Evolutionary conservation across 2,888 invertebrate genomes (phyloP).

Genomic region (Nemurella pictetii): DNA sequence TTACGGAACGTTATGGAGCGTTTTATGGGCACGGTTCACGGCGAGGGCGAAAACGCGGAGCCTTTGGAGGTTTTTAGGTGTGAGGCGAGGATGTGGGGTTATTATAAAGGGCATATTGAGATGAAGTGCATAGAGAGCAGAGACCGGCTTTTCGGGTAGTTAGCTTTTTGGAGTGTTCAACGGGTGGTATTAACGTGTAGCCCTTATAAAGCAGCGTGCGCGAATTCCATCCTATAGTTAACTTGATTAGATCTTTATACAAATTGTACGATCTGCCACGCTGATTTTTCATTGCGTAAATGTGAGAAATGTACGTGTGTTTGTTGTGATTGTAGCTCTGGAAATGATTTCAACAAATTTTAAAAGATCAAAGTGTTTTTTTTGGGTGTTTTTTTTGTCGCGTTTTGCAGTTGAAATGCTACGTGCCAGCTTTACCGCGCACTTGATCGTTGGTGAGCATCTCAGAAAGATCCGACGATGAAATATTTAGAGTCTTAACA

Average conservation of each 20-base stretch:
- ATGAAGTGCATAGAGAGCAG: background rate
- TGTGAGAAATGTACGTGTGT: too few species aligned
- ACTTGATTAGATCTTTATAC: too few species aligned
- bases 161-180: background rate
- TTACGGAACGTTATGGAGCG: background rate
- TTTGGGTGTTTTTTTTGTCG: background rate
- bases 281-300: too few species aligned
- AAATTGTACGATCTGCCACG: too few species aligned
- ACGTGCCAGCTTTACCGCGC: background rate
- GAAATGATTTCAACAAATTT: background rate
- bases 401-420: background rate
- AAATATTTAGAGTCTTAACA: background rate
- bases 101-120: background rate
- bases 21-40: background rate
- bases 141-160: background rate
- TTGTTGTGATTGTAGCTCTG: background rate
- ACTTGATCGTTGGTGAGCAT: background rate
- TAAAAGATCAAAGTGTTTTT: background rate
- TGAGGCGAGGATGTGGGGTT: background rate
- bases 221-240: too few species aligned
- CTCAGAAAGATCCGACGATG: background rate
- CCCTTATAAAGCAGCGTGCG: too few species aligned
- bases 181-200: background rate
- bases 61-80: background rate
- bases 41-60: background rate